A percentile compares a stretch with the other conserved stretches of the same genome.
phyloP scores from a whole-genome alignment of 2,797 vertebrate genomes.

The Betta splendens region DNA sequence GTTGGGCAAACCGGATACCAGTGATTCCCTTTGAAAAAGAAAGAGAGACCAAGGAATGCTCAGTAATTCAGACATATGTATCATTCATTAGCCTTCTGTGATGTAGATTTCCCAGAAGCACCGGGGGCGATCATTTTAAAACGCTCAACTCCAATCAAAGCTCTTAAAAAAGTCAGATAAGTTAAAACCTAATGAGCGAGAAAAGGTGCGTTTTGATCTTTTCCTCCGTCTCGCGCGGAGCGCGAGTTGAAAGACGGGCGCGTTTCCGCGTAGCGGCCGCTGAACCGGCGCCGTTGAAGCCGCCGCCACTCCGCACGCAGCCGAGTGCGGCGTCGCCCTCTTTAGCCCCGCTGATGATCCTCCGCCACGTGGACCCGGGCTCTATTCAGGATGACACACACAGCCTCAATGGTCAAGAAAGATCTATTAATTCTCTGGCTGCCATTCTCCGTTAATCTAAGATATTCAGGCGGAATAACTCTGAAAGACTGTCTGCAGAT shows the following conservation, averaged over 20 bases:
- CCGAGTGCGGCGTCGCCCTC: constrained; percentile 75
- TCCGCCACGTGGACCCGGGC: constrained; percentile 60
- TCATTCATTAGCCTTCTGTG: constrained; percentile 67
- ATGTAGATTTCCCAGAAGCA: constrained; percentile 58
- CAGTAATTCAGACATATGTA: constrained; percentile 72
- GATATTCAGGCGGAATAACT: constrained; percentile 68
- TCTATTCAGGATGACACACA: constrained; percentile 69
- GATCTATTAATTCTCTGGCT: constrained; percentile 69
- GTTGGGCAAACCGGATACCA: constrained; percentile 92
- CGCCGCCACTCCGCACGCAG: constrained; percentile 75
- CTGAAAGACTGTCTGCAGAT: constrained; percentile 63
- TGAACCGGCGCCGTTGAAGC: constrained; percentile 81
- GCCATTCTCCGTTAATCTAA: constrained; percentile 72
- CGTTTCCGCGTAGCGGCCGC: too few species aligned
- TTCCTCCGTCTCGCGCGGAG: constrained; percentile 47
- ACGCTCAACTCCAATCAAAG: constrained; percentile 69
- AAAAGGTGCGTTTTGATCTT: constrained; percentile 62
- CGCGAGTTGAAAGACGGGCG: constrained; percentile 36
- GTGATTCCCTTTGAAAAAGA: constrained; percentile 89
- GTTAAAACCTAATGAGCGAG: constrained; percentile 66
- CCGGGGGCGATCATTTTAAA: constrained; percentile 57
- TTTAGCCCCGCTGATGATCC: constrained; percentile 74
- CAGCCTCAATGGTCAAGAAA: constrained; percentile 62
- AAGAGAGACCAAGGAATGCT: constrained; percentile 51
- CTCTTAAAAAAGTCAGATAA: constrained; percentile 61